Percentiles rank a stretch among this genome's conserved stretches.
phyloP scores from a whole-genome alignment of 2,113 vertebrate genomes.

The Tretioscincus oriximinensis region DNA sequence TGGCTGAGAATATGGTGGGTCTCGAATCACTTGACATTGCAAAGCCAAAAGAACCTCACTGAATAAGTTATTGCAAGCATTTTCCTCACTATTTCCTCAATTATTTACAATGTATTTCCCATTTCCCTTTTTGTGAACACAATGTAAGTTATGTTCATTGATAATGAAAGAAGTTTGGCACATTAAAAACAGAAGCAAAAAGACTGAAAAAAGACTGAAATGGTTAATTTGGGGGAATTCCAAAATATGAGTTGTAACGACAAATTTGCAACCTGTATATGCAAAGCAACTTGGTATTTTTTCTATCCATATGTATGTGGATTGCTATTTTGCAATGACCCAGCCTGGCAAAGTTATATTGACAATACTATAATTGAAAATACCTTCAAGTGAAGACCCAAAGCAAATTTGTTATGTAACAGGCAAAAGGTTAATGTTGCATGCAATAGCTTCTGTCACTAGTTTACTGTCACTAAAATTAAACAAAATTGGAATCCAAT shows the following conservation, averaged over 20 bases:
- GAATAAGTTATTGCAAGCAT: neutral
- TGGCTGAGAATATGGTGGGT: neutral
- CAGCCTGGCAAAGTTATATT: slow-evolving; percentile 38
- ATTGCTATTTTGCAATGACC: neutral
- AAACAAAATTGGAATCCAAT: slow-evolving; percentile 50
- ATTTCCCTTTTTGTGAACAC: neutral
- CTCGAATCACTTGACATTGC: neutral
- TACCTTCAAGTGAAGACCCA: slow-evolving; percentile 26
- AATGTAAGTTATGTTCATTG: too few relatives aligned
- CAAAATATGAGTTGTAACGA: neutral
- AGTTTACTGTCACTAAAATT: slow-evolving; percentile 56
- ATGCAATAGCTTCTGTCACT: slow-evolving; percentile 43
- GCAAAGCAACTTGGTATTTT: slow-evolving; percentile 41
- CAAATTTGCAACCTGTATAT: slow-evolving; percentile 32
- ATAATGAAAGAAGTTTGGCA: too few relatives aligned
- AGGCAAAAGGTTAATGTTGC: slow-evolving; percentile 50
- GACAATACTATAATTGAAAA: slow-evolving; percentile 42
- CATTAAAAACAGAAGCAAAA: neutral
- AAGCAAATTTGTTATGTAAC: slow-evolving; percentile 22
- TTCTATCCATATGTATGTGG: slow-evolving; percentile 14
- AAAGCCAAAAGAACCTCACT: neutral
- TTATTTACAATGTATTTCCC: slow-evolving; percentile 46
- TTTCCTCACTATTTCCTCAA: slow-evolving; percentile 29
- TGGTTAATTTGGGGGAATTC: neutral
- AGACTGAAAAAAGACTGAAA: neutral